Evolutionary conservation across 2,888 invertebrate species (phyloP).

Genomic region (Electrophaes corylata): DNA sequence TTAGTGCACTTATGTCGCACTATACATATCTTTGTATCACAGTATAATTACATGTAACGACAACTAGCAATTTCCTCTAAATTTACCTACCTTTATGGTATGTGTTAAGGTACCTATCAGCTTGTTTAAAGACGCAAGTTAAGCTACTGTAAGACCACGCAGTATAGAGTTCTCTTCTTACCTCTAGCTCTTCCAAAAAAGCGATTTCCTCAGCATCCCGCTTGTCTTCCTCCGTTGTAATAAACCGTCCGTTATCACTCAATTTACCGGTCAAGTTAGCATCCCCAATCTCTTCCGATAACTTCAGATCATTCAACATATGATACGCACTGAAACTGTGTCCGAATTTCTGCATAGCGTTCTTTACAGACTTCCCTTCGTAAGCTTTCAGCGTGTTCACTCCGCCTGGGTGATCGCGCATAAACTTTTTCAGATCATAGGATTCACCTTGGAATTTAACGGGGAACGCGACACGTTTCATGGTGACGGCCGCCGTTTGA

Average conservation of each 20-base stretch:
- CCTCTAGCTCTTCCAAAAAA: conserved; percentile 75
- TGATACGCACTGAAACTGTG: conserved; percentile 88
- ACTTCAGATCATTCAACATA: conserved; percentile 85
- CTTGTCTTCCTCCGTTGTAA: conserved; percentile 62
- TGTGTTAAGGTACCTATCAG: not conserved
- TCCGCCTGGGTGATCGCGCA: conserved; percentile 90
- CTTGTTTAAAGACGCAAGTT: too few species aligned
- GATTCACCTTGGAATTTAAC: conserved; percentile 72
- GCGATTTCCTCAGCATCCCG: conserved; percentile 62
- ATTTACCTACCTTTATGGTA: too few species aligned
- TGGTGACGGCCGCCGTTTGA: conserved; percentile 19
- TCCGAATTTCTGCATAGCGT: conserved; percentile 80
- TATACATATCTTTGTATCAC: too few species aligned
- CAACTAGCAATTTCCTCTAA: too few species aligned
- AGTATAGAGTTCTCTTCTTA: conserved; percentile 41
- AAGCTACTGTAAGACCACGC: not conserved
- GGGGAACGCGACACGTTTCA: conserved; percentile 54
- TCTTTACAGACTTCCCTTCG: conserved; percentile 79
- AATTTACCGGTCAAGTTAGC: conserved; percentile 65
- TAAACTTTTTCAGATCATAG: conserved; percentile 87
- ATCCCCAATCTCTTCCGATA: conserved; percentile 77
- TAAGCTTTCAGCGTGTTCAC: conserved; percentile 85
- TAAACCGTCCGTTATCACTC: conserved; percentile 70
- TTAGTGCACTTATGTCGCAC: too few species aligned
- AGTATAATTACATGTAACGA: too few species aligned